Evolutionary conservation across 2,797 vertebrate genomes (phyloP).

Genomic region (Gallinago solitaria): DNA sequence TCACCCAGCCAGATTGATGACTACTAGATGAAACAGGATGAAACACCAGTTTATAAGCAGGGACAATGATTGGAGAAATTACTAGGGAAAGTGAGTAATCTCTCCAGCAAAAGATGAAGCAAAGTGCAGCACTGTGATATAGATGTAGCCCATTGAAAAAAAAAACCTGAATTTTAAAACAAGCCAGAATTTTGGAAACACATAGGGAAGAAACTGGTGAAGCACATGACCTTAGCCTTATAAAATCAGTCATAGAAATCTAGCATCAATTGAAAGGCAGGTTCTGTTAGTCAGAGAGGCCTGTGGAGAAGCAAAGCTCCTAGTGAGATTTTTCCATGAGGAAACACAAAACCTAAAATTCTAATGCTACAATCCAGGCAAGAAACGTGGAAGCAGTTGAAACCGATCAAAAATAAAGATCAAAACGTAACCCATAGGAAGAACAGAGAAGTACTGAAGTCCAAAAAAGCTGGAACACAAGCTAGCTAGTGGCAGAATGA

Average conservation of each 20-base stretch:
- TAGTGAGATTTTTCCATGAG: background rate
- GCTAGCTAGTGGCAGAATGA: background rate
- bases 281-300: background rate
- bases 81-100: background rate
- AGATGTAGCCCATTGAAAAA: background rate
- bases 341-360: background rate
- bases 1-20: background rate
- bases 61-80: background rate
- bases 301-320: background rate
- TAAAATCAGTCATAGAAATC: background rate
- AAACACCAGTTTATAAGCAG: background rate
- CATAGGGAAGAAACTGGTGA: background rate
- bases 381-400: background rate
- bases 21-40: background rate
- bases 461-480: background rate
- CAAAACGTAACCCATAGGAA: background rate
- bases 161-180: background rate
- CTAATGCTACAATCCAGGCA: background rate
- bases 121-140: background rate
- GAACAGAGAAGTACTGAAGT: background rate
- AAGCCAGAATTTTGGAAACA: background rate
- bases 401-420: background rate
- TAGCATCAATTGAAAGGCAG: background rate
- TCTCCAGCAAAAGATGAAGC: background rate
- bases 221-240: background rate